A percentile compares a stretch with the other conserved stretches of the same genome.
Conservation (phyloP, 2,113 vertebrate genomes). For the Apodemus sylvaticus region DNA sequence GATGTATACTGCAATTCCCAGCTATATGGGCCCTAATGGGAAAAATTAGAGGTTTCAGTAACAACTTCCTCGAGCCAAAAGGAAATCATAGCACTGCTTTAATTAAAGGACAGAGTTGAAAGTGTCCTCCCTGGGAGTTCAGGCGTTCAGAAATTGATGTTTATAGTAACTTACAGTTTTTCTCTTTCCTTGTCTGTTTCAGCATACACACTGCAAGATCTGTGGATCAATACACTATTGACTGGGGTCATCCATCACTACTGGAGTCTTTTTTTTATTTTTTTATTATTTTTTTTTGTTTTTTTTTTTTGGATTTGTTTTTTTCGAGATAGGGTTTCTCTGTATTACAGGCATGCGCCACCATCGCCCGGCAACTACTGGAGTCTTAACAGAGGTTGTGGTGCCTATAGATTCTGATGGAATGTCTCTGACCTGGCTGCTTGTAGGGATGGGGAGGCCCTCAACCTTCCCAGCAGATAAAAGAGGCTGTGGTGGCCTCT, state of each 20-base stretch:
- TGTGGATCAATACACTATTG: conserved; percentile 52
- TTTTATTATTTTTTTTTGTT: no score
- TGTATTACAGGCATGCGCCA: no score
- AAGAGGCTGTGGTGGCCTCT: not conserved
- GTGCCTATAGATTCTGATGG: not conserved
- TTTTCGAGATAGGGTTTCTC: no score
- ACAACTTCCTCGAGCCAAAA: conserved; percentile 64
- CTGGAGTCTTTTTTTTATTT: conserved; percentile 32
- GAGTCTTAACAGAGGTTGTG: conserved; percentile 22
- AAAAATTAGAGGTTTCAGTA: conserved; percentile 74
- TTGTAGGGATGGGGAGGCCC: not conserved
- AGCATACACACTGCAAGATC: conserved; percentile 29
- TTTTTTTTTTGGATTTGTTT: no score
- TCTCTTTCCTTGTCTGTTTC: conserved; percentile 44
- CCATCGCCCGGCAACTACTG: no score
- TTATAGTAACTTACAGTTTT: conserved; percentile 30
- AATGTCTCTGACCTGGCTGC: not conserved
- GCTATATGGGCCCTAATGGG: conserved; percentile 71
- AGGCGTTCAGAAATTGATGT: conserved; percentile 63
- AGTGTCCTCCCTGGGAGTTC: conserved; percentile 56
- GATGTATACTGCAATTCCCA: conserved; percentile 59
- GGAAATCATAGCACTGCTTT: conserved; percentile 63
- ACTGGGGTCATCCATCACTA: conserved; percentile 27
- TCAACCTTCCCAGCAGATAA: not conserved
- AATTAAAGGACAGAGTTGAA: conserved; percentile 76